phyloP scores from a whole-genome alignment of 2,888 invertebrate species.

The Lydus trimaculatus region DNA sequence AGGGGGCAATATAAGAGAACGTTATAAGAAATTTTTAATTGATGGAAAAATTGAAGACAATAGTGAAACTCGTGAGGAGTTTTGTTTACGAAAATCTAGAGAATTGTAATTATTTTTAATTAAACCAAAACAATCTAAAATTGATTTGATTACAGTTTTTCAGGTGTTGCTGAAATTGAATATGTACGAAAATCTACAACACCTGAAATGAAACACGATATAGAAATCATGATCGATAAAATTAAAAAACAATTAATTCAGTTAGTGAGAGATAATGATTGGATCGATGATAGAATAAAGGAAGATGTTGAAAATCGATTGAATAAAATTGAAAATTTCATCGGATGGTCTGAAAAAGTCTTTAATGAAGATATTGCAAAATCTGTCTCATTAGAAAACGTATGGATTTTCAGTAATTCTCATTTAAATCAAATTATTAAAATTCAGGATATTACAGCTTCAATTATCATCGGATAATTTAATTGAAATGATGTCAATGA shows the following conservation, averaged over 20 bases:
- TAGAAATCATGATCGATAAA: conserved; percentile 38
- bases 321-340: conserved; percentile 34
- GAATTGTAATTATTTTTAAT: conserved; percentile 36
- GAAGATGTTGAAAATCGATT: conserved; percentile 31
- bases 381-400: conserved; percentile 39
- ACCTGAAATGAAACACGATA: conserved; percentile 32
- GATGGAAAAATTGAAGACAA: conserved; percentile 11
- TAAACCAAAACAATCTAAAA: neutral
- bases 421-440: neutral
- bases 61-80: conserved; percentile 29
- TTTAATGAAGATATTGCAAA: conserved; percentile 43
- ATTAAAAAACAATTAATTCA: conserved; percentile 40
- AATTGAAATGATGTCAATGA: conserved; percentile 38
- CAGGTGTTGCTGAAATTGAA: conserved; percentile 44
- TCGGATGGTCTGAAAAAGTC: conserved; percentile 44
- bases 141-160: conserved; percentile 36
- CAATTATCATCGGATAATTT: conserved; percentile 36
- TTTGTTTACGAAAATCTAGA: conserved; percentile 39
- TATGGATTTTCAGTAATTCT: conserved; percentile 24
- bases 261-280: conserved; percentile 33
- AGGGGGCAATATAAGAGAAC: conserved; percentile 36
- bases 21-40: conserved; percentile 34
- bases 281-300: conserved; percentile 43
- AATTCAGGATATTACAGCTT: conserved; percentile 29
- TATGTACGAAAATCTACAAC: conserved; percentile 43